These are phyloP conservation scores for Tineola bisselliella DNA, from an alignment of 2,888 invertebrate species.

Conservation along the genomic window DNA sequence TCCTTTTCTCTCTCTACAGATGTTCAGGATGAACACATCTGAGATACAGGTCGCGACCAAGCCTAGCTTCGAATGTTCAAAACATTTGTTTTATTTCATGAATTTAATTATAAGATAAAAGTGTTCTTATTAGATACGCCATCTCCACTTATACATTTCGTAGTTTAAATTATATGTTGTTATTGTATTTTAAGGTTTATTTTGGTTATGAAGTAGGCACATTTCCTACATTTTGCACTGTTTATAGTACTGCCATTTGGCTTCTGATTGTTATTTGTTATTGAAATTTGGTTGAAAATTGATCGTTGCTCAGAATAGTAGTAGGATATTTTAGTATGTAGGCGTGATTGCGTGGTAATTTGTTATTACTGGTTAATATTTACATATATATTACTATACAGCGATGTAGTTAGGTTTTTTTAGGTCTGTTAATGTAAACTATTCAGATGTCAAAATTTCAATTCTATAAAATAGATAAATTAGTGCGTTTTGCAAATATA, in stretches of 20 bases:
- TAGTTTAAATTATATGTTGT: not conserved
- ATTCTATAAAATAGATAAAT: too few species aligned
- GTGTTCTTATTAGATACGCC: conserved; percentile 51
- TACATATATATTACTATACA: not conserved
- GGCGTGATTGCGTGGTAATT: conserved; percentile 4
- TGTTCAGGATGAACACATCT: conserved; percentile 80
- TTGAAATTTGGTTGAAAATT: conserved; percentile 28
- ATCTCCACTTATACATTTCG: not conserved
- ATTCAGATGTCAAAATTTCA: too few species aligned
- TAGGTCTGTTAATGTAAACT: not conserved
- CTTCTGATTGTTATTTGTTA: conserved; percentile 10
- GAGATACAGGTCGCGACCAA: conserved; percentile 40
- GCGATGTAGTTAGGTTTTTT: not conserved
- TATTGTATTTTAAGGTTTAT: not conserved
- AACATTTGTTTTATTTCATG: conserved; percentile 1
- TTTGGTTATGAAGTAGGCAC: conserved; percentile 1
- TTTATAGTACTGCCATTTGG: conserved; percentile 9
- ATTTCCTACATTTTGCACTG: conserved; percentile 4
- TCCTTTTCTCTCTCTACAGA: conserved; percentile 73
- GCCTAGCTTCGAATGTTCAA: conserved; percentile 29
- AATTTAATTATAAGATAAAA: conserved; percentile 42
- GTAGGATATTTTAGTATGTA: conserved; percentile 1
- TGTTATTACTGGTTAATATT: not conserved
- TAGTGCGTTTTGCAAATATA: too few species aligned
- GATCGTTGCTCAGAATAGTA: conserved; percentile 34